Evolutionary conservation across 2,797 vertebrate species (phyloP), one percentile per base, ranked within the genome.

Genomic region (Moxostoma hubbsi): DNA sequence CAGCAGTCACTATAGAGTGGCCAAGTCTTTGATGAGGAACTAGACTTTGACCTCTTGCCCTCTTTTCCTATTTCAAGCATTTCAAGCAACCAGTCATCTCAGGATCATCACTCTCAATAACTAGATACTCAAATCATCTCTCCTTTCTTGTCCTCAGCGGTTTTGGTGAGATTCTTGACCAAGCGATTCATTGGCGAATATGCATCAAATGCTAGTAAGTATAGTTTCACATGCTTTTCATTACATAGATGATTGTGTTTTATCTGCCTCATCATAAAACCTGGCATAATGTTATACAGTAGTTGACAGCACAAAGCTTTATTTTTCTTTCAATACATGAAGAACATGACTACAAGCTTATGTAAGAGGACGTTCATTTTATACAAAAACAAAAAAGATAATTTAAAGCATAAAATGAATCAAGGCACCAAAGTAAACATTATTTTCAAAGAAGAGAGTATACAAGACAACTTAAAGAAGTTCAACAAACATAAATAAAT

Each of bases 111-210:
- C 15, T 77, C 61, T 58, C 53, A 73, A 50, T 46, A n/a, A 16
- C n/a, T 13, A 10, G 15, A n/a, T 24, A 65, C 70, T 64, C 53
- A 63, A 63, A 53, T 78, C 9, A 8, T 79, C 68, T 74, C 6
- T 43, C 54, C 59, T 83, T n/a, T 84, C 47, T 77, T 58, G 46
- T 70, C 57, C 73, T 74, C 15, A 92, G 90, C 87, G 64, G 82
- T 90, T 81, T 77, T 89, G 80, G 86, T 87, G 81, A 87, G 88
- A 85, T 91, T 91, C 84, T 80, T 90, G 82, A 90, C 89, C 13
- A 88, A 87, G 55, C 84, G 88, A 53, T 87, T 91, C 73, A 90
- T 89, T 74, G 83, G 89, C 77, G 88, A 90, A 73, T 88, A 89
- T 62, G 85, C 82, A 7, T 91, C 88, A 62, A 89, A 81, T 73